Conservation (phyloP, 2,797 vertebrate species). For the Pristis pectinata region DNA sequence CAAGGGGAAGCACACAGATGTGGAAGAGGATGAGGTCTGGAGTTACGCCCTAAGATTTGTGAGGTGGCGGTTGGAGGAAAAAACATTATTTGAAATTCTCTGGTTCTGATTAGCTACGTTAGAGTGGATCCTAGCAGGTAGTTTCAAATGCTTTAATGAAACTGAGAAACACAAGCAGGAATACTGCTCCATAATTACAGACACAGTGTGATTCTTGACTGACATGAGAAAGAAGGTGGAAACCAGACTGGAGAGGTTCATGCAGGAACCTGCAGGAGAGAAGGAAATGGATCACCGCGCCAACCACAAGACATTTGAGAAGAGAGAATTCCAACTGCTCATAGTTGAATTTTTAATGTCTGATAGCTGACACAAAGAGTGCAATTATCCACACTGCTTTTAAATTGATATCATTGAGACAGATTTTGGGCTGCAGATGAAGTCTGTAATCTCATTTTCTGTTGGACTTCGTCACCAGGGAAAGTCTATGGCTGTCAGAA, state of each 20-base stretch:
- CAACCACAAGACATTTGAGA: neutral
- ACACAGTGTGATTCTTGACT: neutral
- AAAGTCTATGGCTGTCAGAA: neutral
- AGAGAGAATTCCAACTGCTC: neutral
- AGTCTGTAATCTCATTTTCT: neutral
- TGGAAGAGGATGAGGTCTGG: neutral
- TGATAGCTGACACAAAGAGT: neutral
- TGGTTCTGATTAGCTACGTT: too few species aligned
- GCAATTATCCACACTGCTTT: neutral
- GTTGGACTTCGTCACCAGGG: neutral
- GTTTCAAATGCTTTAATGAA: neutral
- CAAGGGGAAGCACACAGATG: neutral
- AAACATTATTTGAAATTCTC: too few species aligned
- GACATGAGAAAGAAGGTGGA: neutral
- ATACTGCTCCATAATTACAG: neutral
- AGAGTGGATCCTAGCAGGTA: too few species aligned
- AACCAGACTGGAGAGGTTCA: neutral
- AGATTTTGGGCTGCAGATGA: neutral
- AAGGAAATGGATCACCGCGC: neutral
- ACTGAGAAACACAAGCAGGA: neutral
- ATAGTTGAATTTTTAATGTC: neutral
- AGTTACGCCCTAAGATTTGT: neutral
- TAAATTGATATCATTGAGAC: neutral
- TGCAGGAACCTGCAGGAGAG: neutral
- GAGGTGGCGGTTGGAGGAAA: neutral